Conservation (phyloP, 2,888 invertebrate species). For the Drosophila melanosoma region DNA sequence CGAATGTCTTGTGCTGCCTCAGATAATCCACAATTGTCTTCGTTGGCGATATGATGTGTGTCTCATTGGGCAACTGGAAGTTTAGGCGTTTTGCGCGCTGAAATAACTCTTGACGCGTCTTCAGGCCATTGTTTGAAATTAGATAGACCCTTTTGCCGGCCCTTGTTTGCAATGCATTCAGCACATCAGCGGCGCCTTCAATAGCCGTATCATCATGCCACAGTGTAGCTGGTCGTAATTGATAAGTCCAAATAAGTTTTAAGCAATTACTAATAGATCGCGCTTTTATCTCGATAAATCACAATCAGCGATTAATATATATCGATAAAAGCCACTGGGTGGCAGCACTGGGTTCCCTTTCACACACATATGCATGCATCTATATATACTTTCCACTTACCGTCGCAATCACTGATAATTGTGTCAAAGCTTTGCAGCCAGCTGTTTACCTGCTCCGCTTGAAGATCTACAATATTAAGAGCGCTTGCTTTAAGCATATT, state of each 20-base stretch:
- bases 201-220: constrained; percentile 91
- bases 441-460: constrained; percentile 86
- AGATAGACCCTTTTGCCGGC: constrained; percentile 94
- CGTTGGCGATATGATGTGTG: constrained; percentile 92
- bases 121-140: constrained; percentile 96
- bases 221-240: constrained; percentile 87
- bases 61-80: constrained; percentile 89
- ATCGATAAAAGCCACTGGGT: constrained; percentile 20
- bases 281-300: neutral
- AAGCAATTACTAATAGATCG: neutral
- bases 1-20: constrained; percentile 88
- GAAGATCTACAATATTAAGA: constrained; percentile 86
- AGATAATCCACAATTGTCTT: constrained; percentile 92
- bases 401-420: constrained; percentile 94
- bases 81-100: constrained; percentile 90
- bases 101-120: constrained; percentile 91
- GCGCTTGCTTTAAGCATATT: constrained; percentile 81
- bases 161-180: constrained; percentile 88
- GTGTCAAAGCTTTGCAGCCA: constrained; percentile 91
- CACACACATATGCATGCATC: neutral
- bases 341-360: constrained; percentile 21
- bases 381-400: constrained; percentile 85
- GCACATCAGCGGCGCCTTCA: constrained; percentile 88
- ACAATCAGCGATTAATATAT: neutral
- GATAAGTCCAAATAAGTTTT: neutral